Conservation (phyloP, 1,140 invertebrate species). For the Homarus americanus region DNA sequence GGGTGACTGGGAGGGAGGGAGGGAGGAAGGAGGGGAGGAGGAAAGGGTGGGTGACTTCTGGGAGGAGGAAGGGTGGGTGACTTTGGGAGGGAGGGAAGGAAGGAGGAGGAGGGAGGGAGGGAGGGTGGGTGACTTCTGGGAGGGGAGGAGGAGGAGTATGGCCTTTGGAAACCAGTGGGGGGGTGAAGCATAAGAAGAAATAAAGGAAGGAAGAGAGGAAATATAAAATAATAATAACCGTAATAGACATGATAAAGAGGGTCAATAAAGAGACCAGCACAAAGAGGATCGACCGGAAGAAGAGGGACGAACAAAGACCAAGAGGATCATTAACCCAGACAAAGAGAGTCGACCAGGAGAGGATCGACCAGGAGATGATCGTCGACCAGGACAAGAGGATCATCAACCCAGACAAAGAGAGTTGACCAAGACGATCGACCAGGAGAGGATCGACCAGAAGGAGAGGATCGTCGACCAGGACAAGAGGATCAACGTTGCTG, state of each 20-base stretch:
- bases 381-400: not conserved
- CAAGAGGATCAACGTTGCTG: not conserved
- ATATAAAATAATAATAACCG: not conserved
- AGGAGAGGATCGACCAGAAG: not conserved
- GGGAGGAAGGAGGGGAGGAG: too few relatives aligned
- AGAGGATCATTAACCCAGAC: not conserved
- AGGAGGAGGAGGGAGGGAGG: not conserved
- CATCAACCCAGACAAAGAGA: not conserved
- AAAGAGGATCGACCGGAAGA: not conserved
- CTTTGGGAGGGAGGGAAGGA: not conserved
- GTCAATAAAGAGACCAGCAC: not conserved
- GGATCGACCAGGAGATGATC: not conserved
- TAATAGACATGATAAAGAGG: too few relatives aligned
- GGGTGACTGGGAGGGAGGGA: too few relatives aligned
- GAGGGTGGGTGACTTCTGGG: not conserved
- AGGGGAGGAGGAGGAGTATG: too few relatives aligned
- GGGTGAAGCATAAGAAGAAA: too few relatives aligned
- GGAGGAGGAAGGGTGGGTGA: too few relatives aligned
- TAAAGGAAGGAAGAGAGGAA: not conserved
- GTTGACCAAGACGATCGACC: not conserved
- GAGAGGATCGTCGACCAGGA: not conserved
- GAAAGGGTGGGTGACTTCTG: too few relatives aligned
- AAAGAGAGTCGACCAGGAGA: not conserved
- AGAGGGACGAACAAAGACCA: not conserved
- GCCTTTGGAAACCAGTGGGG: not conserved